Conservation (phyloP, 2,113 vertebrate species). For the Macquaria australasica region DNA sequence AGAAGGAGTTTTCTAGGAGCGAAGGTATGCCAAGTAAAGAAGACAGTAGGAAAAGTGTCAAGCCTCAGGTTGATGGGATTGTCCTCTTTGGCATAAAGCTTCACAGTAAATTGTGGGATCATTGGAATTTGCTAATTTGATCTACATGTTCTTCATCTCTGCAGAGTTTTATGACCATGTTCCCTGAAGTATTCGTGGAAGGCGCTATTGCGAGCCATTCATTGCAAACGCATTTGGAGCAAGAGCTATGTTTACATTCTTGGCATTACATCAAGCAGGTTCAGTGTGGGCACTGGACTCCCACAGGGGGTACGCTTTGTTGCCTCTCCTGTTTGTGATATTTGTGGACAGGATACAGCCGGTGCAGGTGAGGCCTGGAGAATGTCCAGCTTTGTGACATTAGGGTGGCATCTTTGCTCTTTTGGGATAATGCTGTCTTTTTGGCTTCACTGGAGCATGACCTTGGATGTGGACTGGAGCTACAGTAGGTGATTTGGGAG, state of each 20-base stretch:
- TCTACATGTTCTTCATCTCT: neutral
- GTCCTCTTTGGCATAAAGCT: neutral
- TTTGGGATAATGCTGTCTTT: constrained; percentile 17
- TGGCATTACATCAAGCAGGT: constrained; percentile 21
- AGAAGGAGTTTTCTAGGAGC: neutral
- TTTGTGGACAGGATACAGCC: neutral
- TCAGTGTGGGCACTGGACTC: neutral
- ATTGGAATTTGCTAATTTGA: constrained; percentile 10
- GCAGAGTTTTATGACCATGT: neutral
- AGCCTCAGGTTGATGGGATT: neutral
- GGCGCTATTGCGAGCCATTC: neutral
- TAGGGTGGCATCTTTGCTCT: constrained; percentile 33
- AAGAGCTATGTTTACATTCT: constrained; percentile 29
- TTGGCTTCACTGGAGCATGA: constrained; percentile 26
- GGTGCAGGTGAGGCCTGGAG: neutral
- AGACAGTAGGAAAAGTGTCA: neutral
- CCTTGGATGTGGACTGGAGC: neutral
- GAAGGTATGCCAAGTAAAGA: neutral
- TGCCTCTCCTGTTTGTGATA: constrained; percentile 7
- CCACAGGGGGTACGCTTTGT: neutral
- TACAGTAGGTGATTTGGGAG: neutral
- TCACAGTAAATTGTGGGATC: neutral
- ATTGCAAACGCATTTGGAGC: neutral
- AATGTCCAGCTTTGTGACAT: constrained; percentile 17
- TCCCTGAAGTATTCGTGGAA: neutral